Conservation (phyloP, 2,888 invertebrate genomes). For the Drosophila leonis region DNA sequence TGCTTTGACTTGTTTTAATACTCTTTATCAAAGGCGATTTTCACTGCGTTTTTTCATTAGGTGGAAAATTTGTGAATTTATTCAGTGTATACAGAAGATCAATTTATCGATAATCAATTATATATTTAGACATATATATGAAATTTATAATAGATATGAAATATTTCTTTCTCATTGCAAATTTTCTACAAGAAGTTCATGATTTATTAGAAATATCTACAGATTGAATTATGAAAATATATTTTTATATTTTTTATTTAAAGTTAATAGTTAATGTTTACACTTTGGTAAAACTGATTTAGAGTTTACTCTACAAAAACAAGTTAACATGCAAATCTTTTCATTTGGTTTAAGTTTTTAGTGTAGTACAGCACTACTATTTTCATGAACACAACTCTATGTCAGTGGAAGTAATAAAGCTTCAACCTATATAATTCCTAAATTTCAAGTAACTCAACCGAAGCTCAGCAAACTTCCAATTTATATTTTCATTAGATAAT, state of each 20-base stretch:
- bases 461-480: not conserved
- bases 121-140: not conserved
- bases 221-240: too few relatives aligned
- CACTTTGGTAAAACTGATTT: too few relatives aligned
- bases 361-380: not conserved
- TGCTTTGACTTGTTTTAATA: conserved; percentile 1
- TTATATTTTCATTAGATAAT: not conserved
- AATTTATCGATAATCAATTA: not conserved
- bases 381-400: not conserved
- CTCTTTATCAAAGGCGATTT: not conserved
- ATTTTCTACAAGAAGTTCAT: too few relatives aligned
- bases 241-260: too few relatives aligned
- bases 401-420: too few relatives aligned
- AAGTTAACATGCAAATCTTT: too few relatives aligned
- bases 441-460: not conserved
- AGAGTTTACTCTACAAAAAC: too few relatives aligned
- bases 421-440: not conserved
- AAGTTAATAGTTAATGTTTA: too few relatives aligned
- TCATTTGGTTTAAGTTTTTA: too few relatives aligned
- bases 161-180: too few relatives aligned
- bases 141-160: too few relatives aligned
- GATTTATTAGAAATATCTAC: too few relatives aligned
- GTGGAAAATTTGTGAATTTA: not conserved
- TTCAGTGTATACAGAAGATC: not conserved
- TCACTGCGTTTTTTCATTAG: not conserved